Base-by-base conservation (phyloP, 2,888 invertebrate genomes). In the Drosophila macrospina region DNA sequence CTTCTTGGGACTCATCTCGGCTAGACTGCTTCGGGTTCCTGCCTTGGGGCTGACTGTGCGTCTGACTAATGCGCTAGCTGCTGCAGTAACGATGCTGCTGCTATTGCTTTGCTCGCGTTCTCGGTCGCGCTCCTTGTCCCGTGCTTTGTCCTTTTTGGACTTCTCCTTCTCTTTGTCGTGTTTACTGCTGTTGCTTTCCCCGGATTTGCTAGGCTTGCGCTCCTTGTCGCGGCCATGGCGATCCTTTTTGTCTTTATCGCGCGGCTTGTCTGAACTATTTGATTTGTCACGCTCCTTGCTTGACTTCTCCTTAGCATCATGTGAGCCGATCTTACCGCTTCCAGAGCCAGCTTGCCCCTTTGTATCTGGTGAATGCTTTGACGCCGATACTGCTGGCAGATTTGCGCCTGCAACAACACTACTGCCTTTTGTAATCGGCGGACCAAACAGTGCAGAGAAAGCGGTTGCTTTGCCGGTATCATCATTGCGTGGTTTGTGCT, bases 401-500 rank as follows among this genome's bases (percentile, higher is more conserved):
- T 36, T 72, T 0, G 30, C 36, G 11, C 42, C 47, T 30, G 95
- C 95, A 36, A 95, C 95, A 13, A 42, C 20, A 1, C 55, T 57
- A 36, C 95, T 95, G 26, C 95, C 95, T 90, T 96, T 97, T 64
- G 95, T 95, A 79, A 97, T 95, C 0, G 97, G 97, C 20, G 95
- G 93, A 0, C 97, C 97, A 93, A 98, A 98, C 42, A 98, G 93
- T 82, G 95, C 95, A 50, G 95, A 95, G 92, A 97, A 97, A 69
- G 95, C 94, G 85, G 94, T 93, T 6, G 93, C 92, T 90, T 93
- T 94, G 42, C 93, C 93, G 47, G 93, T 91, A 81, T 94, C 94
- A 13, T 75, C 93, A 91, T 68, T 73, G 75, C 94, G 93, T 37
- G 93, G 90, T 90, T 95, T 95, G 78, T 94, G 94, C 91, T 95